These are phyloP conservation scores for Cottoperca gobio DNA, from an alignment of 2,797 vertebrate genomes.

Conservation along the genomic window DNA sequence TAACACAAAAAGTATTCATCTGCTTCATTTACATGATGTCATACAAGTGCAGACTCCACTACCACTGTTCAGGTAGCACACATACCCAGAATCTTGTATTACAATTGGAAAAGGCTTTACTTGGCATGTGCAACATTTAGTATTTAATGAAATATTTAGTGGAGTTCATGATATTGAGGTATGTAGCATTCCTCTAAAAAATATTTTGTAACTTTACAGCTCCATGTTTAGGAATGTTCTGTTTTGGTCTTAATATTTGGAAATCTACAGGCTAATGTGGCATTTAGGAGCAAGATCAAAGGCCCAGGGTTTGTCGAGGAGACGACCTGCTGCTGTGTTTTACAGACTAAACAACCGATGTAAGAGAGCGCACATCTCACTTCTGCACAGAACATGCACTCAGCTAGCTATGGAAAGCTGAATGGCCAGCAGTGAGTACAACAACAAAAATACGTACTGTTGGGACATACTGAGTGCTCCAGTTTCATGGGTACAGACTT, in stretches of 20 bases:
- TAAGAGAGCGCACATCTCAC: constrained; percentile 2
- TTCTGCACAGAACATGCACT: constrained; percentile 1
- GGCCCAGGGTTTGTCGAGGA: background rate
- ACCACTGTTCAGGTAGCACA: constrained; percentile 54
- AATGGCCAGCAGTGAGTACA: constrained; percentile 5
- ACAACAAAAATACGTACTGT: constrained; percentile 15
- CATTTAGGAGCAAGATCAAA: constrained; percentile 13
- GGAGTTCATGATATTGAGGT: constrained; percentile 41
- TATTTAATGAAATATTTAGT: constrained; percentile 35
- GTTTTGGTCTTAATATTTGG: constrained; percentile 45
- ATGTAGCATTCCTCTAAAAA: constrained; percentile 47
- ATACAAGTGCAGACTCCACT: constrained; percentile 49
- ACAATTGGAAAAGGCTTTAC: constrained; percentile 65
- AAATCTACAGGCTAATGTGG: constrained; percentile 8
- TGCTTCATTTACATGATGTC: constrained; percentile 56
- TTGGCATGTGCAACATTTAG: constrained; percentile 61
- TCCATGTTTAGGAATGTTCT: constrained; percentile 56
- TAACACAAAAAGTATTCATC: constrained; percentile 51
- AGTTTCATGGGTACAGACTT: constrained; percentile 39
- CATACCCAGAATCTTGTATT: constrained; percentile 31
- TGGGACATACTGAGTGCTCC: background rate
- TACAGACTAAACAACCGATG: background rate
- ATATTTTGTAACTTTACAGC: constrained; percentile 42
- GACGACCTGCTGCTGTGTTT: constrained; percentile 8
- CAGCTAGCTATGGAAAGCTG: constrained; percentile 4